Conservation (phyloP, 2,797 vertebrate species). For the Lemur catta region DNA sequence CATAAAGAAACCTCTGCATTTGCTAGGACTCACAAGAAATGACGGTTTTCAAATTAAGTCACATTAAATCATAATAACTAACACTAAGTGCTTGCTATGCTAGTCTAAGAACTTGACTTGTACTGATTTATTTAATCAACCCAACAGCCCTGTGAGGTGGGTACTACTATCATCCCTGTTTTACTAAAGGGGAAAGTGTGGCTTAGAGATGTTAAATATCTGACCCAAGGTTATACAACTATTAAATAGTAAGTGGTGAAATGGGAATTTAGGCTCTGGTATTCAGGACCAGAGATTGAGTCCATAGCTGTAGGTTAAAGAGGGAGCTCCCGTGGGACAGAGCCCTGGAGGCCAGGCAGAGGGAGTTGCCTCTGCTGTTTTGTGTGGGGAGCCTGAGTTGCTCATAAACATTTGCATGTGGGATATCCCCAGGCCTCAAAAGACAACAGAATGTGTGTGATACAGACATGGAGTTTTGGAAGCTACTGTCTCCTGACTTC, state of each 20-base stretch:
- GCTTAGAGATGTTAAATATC: background rate
- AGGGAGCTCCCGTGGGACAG: background rate
- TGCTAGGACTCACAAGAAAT: background rate
- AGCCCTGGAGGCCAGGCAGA: background rate
- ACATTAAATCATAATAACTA: slow-evolving; percentile 4
- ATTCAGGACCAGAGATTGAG: background rate
- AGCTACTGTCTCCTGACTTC: background rate
- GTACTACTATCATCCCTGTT: background rate
- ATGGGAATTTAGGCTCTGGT: background rate
- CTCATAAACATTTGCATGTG: background rate
- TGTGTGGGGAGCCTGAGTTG: background rate
- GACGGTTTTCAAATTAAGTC: background rate
- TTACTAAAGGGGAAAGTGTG: background rate
- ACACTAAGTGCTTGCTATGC: background rate
- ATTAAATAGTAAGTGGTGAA: background rate
- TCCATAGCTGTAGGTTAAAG: background rate
- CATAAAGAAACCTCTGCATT: background rate
- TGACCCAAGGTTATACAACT: background rate
- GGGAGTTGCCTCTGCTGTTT: background rate
- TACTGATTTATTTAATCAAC: slow-evolving; percentile 7
- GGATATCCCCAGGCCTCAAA: background rate
- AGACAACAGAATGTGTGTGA: background rate
- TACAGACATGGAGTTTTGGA: background rate
- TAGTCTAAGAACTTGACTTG: background rate
- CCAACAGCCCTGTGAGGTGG: background rate